These are phyloP conservation scores for Sericinus montela DNA, from an alignment of 2,888 invertebrate species.

Conservation along the genomic window DNA sequence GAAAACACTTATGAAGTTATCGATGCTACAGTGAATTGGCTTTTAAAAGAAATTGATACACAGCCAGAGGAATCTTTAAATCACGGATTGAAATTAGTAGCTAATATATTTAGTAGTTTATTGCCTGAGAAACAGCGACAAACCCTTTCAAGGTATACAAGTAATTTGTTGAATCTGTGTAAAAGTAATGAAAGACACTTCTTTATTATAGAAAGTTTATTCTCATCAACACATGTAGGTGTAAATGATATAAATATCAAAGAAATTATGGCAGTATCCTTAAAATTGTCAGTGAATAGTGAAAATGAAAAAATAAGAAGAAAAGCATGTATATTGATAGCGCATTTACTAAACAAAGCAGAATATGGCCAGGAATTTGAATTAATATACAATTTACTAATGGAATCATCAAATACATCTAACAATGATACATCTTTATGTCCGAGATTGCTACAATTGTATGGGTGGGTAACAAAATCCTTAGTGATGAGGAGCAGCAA, in stretches of 20 bases:
- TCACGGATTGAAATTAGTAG: slow-evolving; percentile 51
- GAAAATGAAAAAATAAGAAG: slow-evolving; percentile 45
- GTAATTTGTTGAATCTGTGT: slow-evolving; percentile 43
- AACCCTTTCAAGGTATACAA: slow-evolving; percentile 45
- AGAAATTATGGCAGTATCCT: slow-evolving; percentile 51
- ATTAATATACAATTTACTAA: slow-evolving; percentile 52
- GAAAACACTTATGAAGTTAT: slow-evolving; percentile 66
- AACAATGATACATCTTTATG: slow-evolving; percentile 40
- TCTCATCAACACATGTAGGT: slow-evolving; percentile 63
- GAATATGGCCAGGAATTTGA: slow-evolving; percentile 60
- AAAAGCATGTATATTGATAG: slow-evolving; percentile 70
- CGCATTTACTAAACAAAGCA: slow-evolving; percentile 80
- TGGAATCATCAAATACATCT: no score
- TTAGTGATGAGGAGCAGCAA: slow-evolving; percentile 60
- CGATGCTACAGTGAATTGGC: slow-evolving; percentile 56
- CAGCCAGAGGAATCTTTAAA: slow-evolving; percentile 37
- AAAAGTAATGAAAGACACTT: slow-evolving; percentile 47
- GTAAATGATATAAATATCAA: slow-evolving; percentile 49
- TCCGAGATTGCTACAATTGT: slow-evolving; percentile 49
- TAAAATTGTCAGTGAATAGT: slow-evolving; percentile 52
- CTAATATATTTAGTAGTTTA: slow-evolving; percentile 55
- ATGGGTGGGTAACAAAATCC: slow-evolving; percentile 64
- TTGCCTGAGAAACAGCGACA: slow-evolving; percentile 48
- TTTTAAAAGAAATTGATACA: slow-evolving; percentile 45
- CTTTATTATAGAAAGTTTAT: slow-evolving; percentile 71